phyloP scores from a whole-genome alignment of 2,797 vertebrate genomes.

The Ara ararauna region DNA sequence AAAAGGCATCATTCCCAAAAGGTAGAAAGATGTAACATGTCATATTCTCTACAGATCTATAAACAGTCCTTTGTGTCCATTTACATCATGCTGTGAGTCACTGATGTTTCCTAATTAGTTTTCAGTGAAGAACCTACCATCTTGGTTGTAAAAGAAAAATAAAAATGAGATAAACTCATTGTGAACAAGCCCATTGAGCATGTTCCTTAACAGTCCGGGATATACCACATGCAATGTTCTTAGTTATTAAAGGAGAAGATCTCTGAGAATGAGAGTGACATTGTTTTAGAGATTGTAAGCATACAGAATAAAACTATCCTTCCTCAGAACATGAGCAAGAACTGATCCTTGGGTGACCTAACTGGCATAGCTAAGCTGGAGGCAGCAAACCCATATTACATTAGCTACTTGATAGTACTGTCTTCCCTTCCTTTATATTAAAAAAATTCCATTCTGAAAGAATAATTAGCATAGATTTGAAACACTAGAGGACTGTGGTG shows the following conservation, averaged over 20 bases:
- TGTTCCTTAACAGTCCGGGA: background rate
- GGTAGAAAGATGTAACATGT: background rate
- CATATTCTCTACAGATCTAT: constrained; percentile 3
- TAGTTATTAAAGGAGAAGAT: constrained; percentile 1
- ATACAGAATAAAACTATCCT: background rate
- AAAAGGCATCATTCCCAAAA: background rate
- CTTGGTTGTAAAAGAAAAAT: background rate
- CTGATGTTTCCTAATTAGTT: constrained; percentile 44
- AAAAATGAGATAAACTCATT: background rate
- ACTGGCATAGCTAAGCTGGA: background rate
- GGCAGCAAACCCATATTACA: background rate
- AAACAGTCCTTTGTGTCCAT: background rate
- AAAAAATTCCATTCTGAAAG: background rate
- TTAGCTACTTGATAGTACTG: background rate
- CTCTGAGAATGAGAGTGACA: background rate
- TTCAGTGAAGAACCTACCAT: constrained; percentile 3
- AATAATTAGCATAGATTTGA: background rate
- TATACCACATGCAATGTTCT: background rate
- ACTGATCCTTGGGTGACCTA: background rate
- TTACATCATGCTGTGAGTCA: background rate
- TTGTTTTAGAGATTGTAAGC: background rate
- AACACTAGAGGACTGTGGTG: background rate
- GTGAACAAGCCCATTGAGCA: background rate
- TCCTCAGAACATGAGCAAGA: background rate
- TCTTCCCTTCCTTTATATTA: background rate